phyloP scores from a whole-genome alignment of 2,113 vertebrate genomes.

The Ia io region DNA sequence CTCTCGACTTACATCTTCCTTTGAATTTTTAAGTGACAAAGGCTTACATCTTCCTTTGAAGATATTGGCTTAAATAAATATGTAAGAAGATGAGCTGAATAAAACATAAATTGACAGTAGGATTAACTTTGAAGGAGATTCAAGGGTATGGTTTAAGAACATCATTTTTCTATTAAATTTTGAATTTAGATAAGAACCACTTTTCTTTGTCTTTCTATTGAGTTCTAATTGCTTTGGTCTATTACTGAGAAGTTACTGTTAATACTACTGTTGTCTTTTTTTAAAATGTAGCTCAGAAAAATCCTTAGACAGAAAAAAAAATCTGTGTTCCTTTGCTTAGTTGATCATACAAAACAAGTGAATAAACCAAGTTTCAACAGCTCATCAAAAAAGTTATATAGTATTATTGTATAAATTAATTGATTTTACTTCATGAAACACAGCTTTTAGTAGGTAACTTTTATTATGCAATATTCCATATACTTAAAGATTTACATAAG shows the following conservation, averaged over 20 bases:
- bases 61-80: conserved; percentile 25
- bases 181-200: conserved; percentile 25
- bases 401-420: neutral
- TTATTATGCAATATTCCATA: conserved; percentile 2
- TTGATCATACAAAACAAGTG: neutral
- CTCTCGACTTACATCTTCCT: neutral
- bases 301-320: conserved; percentile 49
- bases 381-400: conserved; percentile 51
- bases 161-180: conserved; percentile 8
- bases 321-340: neutral
- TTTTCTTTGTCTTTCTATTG: conserved; percentile 26
- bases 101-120: neutral
- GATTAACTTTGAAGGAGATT: neutral
- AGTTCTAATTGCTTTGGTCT: conserved; percentile 53
- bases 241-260: conserved; percentile 50
- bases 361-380: conserved; percentile 50
- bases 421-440: neutral
- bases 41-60: too few relatives aligned
- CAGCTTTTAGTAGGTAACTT: conserved; percentile 8
- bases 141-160: neutral
- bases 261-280: neutral
- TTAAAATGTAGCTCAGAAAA: neutral
- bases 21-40: conserved; percentile 3
- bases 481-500: neutral
- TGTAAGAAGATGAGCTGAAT: neutral